These are phyloP conservation scores for Chionoecetes opilio DNA, from an alignment of 1,140 invertebrate species.

Conservation along the genomic window DNA sequence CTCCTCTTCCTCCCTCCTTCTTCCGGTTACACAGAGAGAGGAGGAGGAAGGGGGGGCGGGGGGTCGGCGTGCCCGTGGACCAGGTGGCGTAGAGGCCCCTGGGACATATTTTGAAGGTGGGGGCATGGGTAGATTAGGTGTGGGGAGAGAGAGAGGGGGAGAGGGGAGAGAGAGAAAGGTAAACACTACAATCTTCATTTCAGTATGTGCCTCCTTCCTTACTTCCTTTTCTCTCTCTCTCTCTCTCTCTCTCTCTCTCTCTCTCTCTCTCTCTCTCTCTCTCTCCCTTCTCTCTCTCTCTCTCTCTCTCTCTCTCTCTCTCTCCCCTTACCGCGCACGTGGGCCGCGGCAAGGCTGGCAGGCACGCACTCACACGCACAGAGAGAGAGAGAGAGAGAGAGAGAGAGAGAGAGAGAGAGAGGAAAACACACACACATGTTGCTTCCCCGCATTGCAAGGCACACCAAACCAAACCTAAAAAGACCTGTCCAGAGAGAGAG, in stretches of 20 bases:
- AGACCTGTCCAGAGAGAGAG: no score
- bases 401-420: no score
- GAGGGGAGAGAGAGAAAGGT: neutral
- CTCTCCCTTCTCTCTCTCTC: neutral
- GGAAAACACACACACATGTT: no score
- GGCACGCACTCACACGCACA: no score
- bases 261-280: neutral
- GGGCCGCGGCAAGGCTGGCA: no score
- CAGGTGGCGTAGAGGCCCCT: no score
- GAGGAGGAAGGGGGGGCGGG: neutral
- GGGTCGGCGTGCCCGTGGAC: neutral
- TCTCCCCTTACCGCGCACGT: neutral
- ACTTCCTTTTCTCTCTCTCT: neutral
- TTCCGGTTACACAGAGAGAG: neutral
- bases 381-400: no score
- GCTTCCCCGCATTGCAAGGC: no score
- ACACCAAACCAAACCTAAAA: no score
- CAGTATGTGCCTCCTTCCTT: neutral
- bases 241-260: neutral
- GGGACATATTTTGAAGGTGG: neutral
- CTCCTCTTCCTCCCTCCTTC: neutral
- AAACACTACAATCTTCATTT: neutral
- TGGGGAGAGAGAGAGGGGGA: neutral
- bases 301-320: neutral
- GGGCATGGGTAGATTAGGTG: neutral